Evolutionary conservation across 2,113 vertebrate genomes (phyloP).

Genomic region (Varanus salvator): DNA sequence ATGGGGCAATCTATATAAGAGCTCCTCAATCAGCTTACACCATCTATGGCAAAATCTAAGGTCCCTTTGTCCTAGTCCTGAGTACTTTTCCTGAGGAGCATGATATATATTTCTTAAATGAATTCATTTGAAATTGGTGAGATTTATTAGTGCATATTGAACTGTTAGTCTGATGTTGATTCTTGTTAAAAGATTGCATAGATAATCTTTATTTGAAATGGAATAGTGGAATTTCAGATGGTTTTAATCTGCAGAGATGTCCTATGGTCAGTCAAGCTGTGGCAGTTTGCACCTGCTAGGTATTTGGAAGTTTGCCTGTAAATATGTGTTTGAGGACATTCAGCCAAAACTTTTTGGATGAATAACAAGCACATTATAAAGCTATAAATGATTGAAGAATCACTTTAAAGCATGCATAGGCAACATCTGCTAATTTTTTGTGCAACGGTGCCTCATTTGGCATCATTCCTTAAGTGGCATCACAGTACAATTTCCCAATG

Average conservation of each 20-base stretch:
- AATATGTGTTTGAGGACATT: neutral
- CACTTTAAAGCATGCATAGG: conserved; percentile 22
- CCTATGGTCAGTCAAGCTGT: neutral
- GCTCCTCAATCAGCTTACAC: neutral
- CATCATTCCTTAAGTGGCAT: conserved; percentile 12
- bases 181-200: neutral
- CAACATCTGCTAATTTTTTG: conserved; percentile 10
- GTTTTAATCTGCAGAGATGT: neutral
- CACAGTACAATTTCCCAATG: neutral
- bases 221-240: neutral
- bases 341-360: neutral
- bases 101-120: neutral
- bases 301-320: neutral
- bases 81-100: neutral
- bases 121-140: neutral
- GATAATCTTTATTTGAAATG: neutral
- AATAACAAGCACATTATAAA: neutral
- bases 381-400: conserved; percentile 9
- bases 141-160: neutral
- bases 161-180: neutral
- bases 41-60: neutral
- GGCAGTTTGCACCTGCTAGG: neutral
- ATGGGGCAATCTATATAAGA: too few species aligned
- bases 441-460: neutral
- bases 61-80: neutral